Evolutionary conservation across 64 coral and sea anemone genomes (phyloP).

Genomic region (Montipora capricornis): DNA sequence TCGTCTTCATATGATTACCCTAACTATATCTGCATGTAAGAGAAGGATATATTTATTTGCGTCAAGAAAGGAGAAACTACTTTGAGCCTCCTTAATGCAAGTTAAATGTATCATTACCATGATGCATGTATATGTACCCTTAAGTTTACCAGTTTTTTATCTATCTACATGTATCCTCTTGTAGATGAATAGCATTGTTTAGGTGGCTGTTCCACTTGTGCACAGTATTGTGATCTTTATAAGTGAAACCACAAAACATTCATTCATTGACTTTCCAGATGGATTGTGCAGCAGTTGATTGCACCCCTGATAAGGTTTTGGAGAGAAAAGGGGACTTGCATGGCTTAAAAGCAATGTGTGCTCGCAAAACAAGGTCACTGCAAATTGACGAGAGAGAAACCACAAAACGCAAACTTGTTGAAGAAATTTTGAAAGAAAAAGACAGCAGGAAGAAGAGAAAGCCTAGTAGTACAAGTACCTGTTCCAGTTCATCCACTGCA

Average conservation of each 20-base stretch:
- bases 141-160: background rate
- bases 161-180: background rate
- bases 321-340: conserved; percentile 54
- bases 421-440: conserved; percentile 53
- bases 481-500: background rate
- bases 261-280: conserved; percentile 43
- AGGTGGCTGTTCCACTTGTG: background rate
- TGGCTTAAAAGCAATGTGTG: conserved; percentile 52
- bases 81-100: background rate
- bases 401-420: conserved; percentile 13
- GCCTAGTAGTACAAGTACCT: background rate
- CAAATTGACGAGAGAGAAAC: conserved; percentile 8
- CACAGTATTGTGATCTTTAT: background rate
- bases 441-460: conserved; percentile 39
- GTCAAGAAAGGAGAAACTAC: background rate
- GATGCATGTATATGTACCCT: background rate
- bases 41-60: background rate
- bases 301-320: conserved; percentile 48
- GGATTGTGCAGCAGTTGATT: conserved; percentile 57
- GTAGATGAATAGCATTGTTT: background rate
- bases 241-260: background rate
- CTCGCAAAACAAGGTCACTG: conserved; percentile 27
- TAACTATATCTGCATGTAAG: background rate
- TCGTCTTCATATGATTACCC: background rate
- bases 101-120: background rate